These are phyloP conservation scores for Mus musculus DNA, from an alignment of 2,113 vertebrate species.

Conservation along the genomic window DNA sequence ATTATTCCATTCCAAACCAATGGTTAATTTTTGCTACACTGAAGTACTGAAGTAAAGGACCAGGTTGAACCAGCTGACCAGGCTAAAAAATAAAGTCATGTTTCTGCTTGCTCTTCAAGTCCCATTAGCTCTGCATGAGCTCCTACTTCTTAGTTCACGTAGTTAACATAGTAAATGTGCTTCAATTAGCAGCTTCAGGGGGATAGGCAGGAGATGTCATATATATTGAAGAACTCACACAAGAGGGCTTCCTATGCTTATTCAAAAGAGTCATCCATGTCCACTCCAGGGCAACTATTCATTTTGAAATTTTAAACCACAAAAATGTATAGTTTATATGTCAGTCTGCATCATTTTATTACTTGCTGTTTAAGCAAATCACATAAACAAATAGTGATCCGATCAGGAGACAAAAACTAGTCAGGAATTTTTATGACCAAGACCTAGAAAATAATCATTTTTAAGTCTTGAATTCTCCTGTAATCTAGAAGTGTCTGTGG, in stretches of 20 bases:
- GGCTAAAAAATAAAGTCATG: neutral
- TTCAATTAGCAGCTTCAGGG: constrained; percentile 73
- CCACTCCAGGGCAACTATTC: constrained; percentile 84
- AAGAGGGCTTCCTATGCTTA: constrained; percentile 84
- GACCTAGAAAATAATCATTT: neutral
- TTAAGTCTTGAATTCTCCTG: neutral
- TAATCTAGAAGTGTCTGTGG: neutral
- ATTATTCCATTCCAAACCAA: constrained; percentile 86
- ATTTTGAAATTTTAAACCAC: neutral
- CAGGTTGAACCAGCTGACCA: constrained; percentile 54
- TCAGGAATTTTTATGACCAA: neutral
- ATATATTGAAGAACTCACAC: constrained; percentile 85
- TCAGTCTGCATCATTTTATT: neutral
- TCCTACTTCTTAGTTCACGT: constrained; percentile 83
- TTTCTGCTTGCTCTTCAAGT: constrained; percentile 77
- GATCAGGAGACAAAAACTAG: neutral
- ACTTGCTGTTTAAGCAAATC: neutral
- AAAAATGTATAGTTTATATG: neutral
- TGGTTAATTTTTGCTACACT: constrained; percentile 83
- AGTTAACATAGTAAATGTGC: constrained; percentile 73
- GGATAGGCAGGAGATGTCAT: constrained; percentile 57
- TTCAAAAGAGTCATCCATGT: constrained; percentile 86
- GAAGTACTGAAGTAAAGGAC: constrained; percentile 80
- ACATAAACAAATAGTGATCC: neutral
- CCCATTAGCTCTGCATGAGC: constrained; percentile 82